phyloP scores from a whole-genome alignment of 2,113 vertebrate species.

The Trichechus manatus region DNA sequence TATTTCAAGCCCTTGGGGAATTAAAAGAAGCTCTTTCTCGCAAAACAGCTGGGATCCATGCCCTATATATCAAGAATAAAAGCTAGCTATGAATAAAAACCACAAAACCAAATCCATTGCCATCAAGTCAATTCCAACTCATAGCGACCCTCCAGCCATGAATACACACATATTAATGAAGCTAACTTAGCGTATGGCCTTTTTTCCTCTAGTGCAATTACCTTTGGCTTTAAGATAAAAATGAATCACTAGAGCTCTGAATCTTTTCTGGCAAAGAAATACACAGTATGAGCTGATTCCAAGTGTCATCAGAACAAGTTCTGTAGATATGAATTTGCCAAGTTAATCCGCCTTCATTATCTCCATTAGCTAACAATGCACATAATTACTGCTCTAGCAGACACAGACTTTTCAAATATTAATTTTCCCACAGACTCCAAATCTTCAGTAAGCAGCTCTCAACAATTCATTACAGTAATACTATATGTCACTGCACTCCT shows the following conservation, averaged over 20 bases:
- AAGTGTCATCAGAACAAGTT: not conserved
- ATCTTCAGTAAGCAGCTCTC: conserved; percentile 73
- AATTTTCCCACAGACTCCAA: conserved; percentile 57
- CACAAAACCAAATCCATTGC: too few species aligned
- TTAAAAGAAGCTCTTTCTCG: not conserved
- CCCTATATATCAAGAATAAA: not conserved
- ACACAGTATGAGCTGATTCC: not conserved
- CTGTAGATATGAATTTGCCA: not conserved
- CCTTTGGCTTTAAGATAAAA: conserved; percentile 53
- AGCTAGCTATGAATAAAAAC: not conserved
- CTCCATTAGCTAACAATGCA: not conserved
- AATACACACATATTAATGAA: conserved; percentile 7
- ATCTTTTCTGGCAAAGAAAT: conserved; percentile 52
- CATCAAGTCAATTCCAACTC: too few species aligned
- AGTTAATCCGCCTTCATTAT: conserved; percentile 47
- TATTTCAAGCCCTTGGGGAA: not conserved
- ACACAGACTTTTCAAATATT: conserved; percentile 71
- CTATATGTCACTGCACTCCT: conserved; percentile 59
- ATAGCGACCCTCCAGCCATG: not conserved
- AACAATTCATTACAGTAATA: conserved; percentile 81
- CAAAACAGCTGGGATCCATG: not conserved
- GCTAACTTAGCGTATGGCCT: not conserved
- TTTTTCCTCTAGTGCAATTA: conserved; percentile 36
- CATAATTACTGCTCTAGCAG: conserved; percentile 76
- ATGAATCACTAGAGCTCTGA: conserved; percentile 47